Base-by-base conservation (phyloP, 2,113 vertebrate genomes). In the Australoheros scitulus region DNA sequence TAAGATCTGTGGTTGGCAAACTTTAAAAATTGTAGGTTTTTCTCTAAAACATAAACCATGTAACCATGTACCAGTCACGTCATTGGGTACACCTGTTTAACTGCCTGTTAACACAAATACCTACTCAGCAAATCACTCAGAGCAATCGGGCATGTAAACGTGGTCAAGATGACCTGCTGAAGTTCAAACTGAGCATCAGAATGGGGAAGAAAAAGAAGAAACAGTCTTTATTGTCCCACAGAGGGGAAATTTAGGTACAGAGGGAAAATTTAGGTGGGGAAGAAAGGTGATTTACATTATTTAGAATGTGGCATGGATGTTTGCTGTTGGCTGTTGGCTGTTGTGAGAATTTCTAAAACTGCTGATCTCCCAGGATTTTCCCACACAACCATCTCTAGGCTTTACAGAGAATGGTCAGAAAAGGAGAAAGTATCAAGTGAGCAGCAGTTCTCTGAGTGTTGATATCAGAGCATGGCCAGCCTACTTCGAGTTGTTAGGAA, bases 131-230 rank as follows among this genome's bases (percentile, higher is more conserved):
- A 36, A 36, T 36, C 22, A 65, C 32, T 32, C 38, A 34, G 29
- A 34, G 17, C 29, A 0, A 34, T 61, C 5, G 34, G 0, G 5
- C 1, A 0, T 43, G 63, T 24, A 22, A 65, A 43, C 63, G 43
- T 24, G 4, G 36, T 43, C n/a, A 41, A 65, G 63, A 26, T 47
- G 63, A 64, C 22, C 20, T 3, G 7, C 0, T 41, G 61, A 41
- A 41, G 38, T 41, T 64, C 20, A 41, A 38, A 22, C 1, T 13
- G 32, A n/a, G 36, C 18, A n/a, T 38, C 60, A 36, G 10, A 20
- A 11, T 11, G 60, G 11, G 5, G 17, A 18, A 0, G 36, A 63
- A 64, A 2, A 26, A 26, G 26, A 26, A 26, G 26, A 26, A 26
- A 26, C 26, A 26, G 26, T 3, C 26, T 26, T 26, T 26, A 26